Percentiles rank a stretch among this genome's conserved stretches.
These are phyloP conservation scores for Microctenopoma steveboyesi DNA, from an alignment of 2,797 vertebrate species.

Conservation along the genomic window DNA sequence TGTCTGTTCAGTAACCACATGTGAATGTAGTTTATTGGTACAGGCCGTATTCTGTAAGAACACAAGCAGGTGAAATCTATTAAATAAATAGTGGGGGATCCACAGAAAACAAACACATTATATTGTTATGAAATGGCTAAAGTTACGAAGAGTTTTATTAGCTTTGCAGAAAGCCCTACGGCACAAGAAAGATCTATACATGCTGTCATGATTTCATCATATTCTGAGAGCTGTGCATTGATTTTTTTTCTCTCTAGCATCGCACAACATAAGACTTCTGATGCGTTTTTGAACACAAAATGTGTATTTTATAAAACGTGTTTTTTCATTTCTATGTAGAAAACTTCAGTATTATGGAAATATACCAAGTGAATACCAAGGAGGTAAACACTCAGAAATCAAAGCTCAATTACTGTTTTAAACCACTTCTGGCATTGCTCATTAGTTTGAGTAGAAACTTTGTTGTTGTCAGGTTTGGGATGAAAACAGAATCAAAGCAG, in stretches of 20 bases:
- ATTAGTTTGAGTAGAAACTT: constrained; percentile 30
- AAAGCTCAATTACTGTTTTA: constrained; percentile 39
- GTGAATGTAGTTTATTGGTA: too few relatives aligned
- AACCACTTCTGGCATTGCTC: constrained; percentile 34
- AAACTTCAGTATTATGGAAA: background rate
- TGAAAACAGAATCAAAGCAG: constrained; percentile 41
- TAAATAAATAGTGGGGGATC: background rate
- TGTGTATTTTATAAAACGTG: constrained; percentile 11
- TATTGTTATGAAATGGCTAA: constrained; percentile 53
- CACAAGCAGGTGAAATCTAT: background rate
- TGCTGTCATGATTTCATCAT: constrained; percentile 72
- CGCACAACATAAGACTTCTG: constrained; percentile 46
- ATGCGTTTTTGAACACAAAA: constrained; percentile 4
- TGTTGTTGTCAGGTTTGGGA: constrained; percentile 36
- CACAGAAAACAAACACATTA: constrained; percentile 41
- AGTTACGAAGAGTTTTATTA: constrained; percentile 65
- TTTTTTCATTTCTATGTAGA: constrained; percentile 1
- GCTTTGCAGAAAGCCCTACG: constrained; percentile 60
- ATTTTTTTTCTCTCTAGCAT: constrained; percentile 48
- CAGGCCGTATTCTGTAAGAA: background rate
- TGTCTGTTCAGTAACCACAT: background rate
- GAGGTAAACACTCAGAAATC: constrained; percentile 34
- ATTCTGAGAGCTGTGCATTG: constrained; percentile 55
- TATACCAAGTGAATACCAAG: constrained; percentile 21
- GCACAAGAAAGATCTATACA: constrained; percentile 67